Percentiles rank a stretch among this genome's conserved stretches.
phyloP scores from a whole-genome alignment of 1,140 invertebrate genomes.

The Drosophila rufa region DNA sequence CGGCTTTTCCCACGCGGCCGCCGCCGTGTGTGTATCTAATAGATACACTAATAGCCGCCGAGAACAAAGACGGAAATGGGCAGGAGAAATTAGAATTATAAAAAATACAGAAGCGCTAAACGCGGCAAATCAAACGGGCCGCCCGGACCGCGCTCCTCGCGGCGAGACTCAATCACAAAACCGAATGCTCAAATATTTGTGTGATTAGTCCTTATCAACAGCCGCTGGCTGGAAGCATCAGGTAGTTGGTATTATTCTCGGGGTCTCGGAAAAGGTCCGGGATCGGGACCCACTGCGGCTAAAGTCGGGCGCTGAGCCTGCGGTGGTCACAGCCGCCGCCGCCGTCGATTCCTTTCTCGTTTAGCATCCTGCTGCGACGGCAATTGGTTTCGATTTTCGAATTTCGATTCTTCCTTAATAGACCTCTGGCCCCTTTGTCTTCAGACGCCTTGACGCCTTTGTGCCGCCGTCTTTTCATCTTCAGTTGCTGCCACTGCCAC shows the following conservation, averaged over 20 bases:
- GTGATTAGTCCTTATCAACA: conserved; percentile 84
- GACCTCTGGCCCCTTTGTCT: conserved; percentile 65
- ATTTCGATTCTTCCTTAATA: conserved; percentile 69
- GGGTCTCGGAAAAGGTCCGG: conserved; percentile 23
- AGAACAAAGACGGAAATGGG: conserved; percentile 57
- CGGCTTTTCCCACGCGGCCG: conserved; percentile 73
- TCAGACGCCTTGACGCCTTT: conserved; percentile 79
- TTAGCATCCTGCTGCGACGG: conserved; percentile 78
- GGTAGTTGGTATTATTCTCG: conserved; percentile 42
- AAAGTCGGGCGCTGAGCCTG: conserved; percentile 67
- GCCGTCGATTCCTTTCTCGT: conserved; percentile 72
- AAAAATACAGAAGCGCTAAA: conserved; percentile 63
- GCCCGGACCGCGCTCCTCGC: conserved; percentile 37
- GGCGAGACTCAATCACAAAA: conserved; percentile 73
- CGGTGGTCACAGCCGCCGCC: conserved; percentile 25
- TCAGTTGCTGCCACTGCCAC: conserved; percentile 11
- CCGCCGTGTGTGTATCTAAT: conserved; percentile 58
- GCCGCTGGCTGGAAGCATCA: conserved; percentile 35
- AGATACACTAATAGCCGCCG: conserved; percentile 77
- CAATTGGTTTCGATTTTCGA: conserved; percentile 81
- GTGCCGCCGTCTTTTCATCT: conserved; percentile 33
- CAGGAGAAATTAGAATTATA: conserved; percentile 74
- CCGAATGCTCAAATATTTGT: conserved; percentile 83
- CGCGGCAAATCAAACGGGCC: conserved; percentile 69
- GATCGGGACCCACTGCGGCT: conserved; percentile 69